Base-by-base conservation (phyloP, 2,113 vertebrate genomes). In the Sebastes schlegelii region DNA sequence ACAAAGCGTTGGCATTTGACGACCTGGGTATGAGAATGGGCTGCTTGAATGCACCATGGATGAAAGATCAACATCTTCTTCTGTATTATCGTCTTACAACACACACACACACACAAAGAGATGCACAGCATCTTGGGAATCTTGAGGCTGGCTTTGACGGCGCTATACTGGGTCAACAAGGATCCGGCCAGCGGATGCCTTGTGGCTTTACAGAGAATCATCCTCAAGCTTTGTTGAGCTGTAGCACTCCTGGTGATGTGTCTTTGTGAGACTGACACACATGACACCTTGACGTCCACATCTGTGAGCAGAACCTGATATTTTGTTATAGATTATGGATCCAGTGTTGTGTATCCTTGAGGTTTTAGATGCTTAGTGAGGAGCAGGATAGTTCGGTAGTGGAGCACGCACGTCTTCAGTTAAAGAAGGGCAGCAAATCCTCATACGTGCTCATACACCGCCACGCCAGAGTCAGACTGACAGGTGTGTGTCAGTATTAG, bases 181-280 rank as follows among this genome's bases (percentile, higher is more conserved):
- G 76, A 74, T 77, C 69, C 69, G 67, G 52, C 51, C 51, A 40
- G 69, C 73, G 61, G 68, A 89, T 83, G 79, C 79, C 67, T 68
- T 71, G 42, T 52, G 84, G 82, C 83, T 93, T 92, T 90, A 75
- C 79, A 61, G 79, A 74, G 86, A 74, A 75, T 86, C 71, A 64
- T 40, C 65, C 34, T 46, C 46, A 51, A 71, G 74, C 79, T 85
- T 86, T 77, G 74, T 77, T 88, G 84, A 93, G 84, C 79, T 3
- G 14, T 74, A 69, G 74, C 77, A 89, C 78, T 61, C 74, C 60
- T 9, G 9, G 17, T 58, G 55, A 74, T 40, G 17, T 2, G 12
- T 83, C 52, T 86, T 64, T 64, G 34, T 80, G 69, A 66, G 55
- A 49, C 71, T 42, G 63, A 42, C 68, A 40, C 82, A 76, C 67